Percentiles rank a stretch among this genome's conserved stretches.
phyloP scores from a whole-genome alignment of 2,113 vertebrate species.

The Menidia beryllina region DNA sequence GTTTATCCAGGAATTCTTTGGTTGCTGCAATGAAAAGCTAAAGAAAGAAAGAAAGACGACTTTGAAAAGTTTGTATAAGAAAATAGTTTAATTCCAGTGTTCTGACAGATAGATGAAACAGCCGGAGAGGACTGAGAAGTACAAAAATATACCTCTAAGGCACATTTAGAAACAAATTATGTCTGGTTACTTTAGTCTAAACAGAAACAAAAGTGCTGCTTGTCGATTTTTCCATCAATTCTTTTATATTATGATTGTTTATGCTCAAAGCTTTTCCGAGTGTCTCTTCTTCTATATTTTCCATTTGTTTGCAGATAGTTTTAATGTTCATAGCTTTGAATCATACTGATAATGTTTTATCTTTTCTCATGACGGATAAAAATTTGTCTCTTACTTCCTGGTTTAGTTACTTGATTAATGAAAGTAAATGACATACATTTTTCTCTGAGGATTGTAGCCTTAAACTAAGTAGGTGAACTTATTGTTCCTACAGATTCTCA shows the following conservation, averaged over 20 bases:
- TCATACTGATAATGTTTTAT: background rate
- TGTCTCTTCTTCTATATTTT: background rate
- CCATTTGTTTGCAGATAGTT: background rate
- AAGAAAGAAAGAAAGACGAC: background rate
- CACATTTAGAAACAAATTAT: slow-evolving; percentile 14
- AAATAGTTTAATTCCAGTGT: slow-evolving; percentile 11
- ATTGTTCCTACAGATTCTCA: too few relatives aligned
- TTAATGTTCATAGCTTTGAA: background rate
- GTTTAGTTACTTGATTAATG: too few relatives aligned
- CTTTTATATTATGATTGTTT: background rate
- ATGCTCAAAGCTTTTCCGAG: background rate
- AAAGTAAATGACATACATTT: too few relatives aligned
- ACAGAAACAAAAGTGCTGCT: background rate
- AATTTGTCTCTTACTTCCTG: too few relatives aligned
- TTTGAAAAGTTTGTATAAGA: background rate
- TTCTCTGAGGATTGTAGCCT: too few relatives aligned
- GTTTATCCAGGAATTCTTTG: background rate
- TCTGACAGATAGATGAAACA: slow-evolving; percentile 2
- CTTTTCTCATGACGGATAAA: too few relatives aligned
- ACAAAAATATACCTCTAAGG: background rate
- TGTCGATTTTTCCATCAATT: background rate
- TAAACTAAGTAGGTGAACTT: too few relatives aligned
- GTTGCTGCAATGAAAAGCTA: slow-evolving; percentile 1
- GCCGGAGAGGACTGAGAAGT: background rate
- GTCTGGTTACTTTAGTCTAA: slow-evolving; percentile 8